Base-by-base conservation (phyloP, 1,140 invertebrate genomes). In the Drosophila repletoides region DNA sequence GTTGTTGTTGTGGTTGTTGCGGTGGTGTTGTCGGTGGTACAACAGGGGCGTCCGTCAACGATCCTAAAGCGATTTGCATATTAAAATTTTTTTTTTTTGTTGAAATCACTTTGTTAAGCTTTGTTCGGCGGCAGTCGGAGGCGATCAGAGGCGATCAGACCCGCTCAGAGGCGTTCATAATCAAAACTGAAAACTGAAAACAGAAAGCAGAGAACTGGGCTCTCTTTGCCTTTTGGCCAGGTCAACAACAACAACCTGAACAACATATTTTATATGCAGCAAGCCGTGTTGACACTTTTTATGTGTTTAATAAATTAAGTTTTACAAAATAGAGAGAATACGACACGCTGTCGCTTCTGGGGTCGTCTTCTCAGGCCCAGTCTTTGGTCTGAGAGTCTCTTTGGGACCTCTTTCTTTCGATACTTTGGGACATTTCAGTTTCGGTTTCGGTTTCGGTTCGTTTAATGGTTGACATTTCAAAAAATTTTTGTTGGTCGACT, bases 241-340 rank as follows among this genome's bases (percentile, higher is more conserved):
- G 40, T 43, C 43, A 48, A 49, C 43, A 53, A 34, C 48, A 19
- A 29, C 12, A 24, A 36, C 41, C 48, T 76, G 76, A 58, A 61
- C 64, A 73, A 77, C 77, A 70, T 83, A 74, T 84, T 75, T 83
- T 72, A 84, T 83, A 76, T 74, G 73, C 73, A 76, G 72, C 73
- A 83, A 70, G 56, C 69, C 72, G 73, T 83, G 77, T 83, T 83
- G 77, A 83, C 77, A 83, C 77, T 83, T 84, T 84, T 83, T 84
- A 83, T 83, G 77, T 83, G 77, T 83, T 80, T 77, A 76, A 84
- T 84, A 84, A 84, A 83, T 83, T 70, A 73, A 83, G 60, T 73
- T 73, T 83, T 83, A 83, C 77, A 83, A 83, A 83, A 83, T 83
- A 83, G 69, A 81, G 56, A 68, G 46, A 53, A 52, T 55, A 46